Evolutionary conservation across 2,888 invertebrate genomes (phyloP).

Genomic region (Sphaeridia pumilis): DNA sequence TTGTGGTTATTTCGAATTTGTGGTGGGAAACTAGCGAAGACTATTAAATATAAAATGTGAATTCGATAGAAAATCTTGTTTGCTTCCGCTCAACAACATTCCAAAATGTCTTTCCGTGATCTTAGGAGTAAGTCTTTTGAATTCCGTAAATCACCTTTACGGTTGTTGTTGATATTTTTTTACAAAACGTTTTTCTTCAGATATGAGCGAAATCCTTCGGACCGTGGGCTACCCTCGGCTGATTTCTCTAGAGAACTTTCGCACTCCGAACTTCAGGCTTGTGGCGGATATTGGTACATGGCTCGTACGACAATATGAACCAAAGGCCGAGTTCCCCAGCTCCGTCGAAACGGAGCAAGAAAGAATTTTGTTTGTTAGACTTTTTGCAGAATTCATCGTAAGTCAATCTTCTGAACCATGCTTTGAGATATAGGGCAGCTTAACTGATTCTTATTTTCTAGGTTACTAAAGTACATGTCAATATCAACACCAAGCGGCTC

Average conservation of each 20-base stretch:
- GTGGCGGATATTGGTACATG: constrained; percentile 84
- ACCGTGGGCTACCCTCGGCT: constrained; percentile 77
- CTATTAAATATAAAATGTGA: no score
- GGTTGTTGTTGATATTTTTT: no score
- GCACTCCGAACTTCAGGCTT: constrained; percentile 77
- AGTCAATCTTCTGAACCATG: no score
- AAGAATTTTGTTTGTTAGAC: constrained; percentile 72
- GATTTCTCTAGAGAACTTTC: constrained; percentile 86
- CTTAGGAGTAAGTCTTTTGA: constrained; percentile 51
- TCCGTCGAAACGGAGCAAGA: constrained; percentile 66
- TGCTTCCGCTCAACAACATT: background rate
- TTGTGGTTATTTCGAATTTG: no score
- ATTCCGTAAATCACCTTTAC: background rate
- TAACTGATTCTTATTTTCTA: constrained; percentile 36
- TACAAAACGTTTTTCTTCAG: constrained; percentile 52
- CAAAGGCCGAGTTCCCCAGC: constrained; percentile 60
- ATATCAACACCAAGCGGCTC: constrained; percentile 86
- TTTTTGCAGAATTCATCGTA: constrained; percentile 81
- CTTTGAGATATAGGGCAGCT: no score
- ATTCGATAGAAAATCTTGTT: no score
- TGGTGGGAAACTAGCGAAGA: no score
- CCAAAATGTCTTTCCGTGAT: constrained; percentile 58
- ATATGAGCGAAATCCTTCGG: constrained; percentile 89
- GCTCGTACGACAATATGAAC: constrained; percentile 83
- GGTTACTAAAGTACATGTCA: constrained; percentile 73